Evolutionary conservation across 1,140 invertebrate species (phyloP).

Genomic region (Tribolium madens): DNA sequence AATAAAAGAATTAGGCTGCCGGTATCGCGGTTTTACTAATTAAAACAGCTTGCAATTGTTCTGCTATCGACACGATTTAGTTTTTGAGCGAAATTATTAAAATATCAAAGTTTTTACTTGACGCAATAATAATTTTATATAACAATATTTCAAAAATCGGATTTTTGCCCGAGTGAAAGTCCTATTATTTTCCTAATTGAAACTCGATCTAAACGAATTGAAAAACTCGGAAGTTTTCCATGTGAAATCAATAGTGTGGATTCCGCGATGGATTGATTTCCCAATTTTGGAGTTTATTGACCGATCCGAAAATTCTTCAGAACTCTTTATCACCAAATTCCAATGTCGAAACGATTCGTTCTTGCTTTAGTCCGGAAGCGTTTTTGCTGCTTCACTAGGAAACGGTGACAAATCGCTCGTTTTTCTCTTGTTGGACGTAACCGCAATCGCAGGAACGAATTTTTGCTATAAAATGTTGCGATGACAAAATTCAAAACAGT

Average conservation of each 20-base stretch:
- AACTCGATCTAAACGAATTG: not conserved
- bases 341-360: not conserved
- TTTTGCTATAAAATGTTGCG: not conserved
- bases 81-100: not conserved
- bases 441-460: constrained; percentile 22
- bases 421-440: constrained; percentile 12
- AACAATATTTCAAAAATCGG: not conserved
- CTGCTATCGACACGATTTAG: not conserved
- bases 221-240: not conserved
- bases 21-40: constrained; percentile 10
- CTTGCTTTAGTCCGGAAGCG: not conserved
- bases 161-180: not conserved
- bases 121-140: constrained; percentile 9
- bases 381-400: constrained; percentile 10
- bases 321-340: not conserved
- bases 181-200: not conserved
- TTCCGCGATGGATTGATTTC: too few species aligned
- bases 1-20: not conserved
- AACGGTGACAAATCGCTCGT: constrained; percentile 32
- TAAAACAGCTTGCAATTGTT: not conserved
- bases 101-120: not conserved
- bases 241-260: too few species aligned
- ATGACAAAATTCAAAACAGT: constrained; percentile 11
- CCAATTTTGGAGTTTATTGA: not conserved
- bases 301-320: too few species aligned